These are phyloP conservation scores for Geopemphigus sp. DNA, from an alignment of 1,140 invertebrate genomes.

Conservation along the genomic window DNA sequence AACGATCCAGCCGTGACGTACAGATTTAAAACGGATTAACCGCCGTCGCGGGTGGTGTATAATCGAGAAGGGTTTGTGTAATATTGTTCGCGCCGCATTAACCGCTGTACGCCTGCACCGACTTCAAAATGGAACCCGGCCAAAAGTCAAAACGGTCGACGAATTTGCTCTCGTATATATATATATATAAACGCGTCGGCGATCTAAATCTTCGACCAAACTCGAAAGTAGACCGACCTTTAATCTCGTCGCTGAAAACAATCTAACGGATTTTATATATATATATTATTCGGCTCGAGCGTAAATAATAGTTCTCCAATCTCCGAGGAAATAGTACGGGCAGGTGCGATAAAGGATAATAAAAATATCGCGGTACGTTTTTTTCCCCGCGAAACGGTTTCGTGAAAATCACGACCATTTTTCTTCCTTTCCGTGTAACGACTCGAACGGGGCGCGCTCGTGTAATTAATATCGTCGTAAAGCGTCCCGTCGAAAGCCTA, in stretches of 20 bases:
- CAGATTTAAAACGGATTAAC: conserved; percentile 23
- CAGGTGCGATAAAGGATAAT: no score
- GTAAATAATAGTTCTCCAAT: not conserved
- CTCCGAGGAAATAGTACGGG: no score
- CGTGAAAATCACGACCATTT: not conserved
- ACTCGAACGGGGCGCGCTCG: no score
- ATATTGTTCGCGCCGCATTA: not conserved
- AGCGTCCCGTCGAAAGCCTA: no score
- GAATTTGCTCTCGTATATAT: not conserved
- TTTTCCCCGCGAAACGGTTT: not conserved
- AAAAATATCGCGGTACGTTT: not conserved
- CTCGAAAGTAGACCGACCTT: not conserved
- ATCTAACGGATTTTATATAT: not conserved
- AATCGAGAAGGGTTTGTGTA: not conserved
- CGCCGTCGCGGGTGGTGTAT: not conserved
- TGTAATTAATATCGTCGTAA: no score
- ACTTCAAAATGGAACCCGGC: not conserved
- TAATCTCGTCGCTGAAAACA: not conserved
- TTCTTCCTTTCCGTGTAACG: not conserved
- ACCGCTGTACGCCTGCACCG: not conserved
- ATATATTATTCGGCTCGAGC: not conserved
- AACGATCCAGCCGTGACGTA: no score
- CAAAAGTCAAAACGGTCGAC: conserved; percentile 3
- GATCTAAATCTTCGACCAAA: not conserved
- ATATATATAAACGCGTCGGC: no score